These are phyloP conservation scores for Agonopterix subpropinquella DNA, from an alignment of 2,888 invertebrate species.

Conservation along the genomic window DNA sequence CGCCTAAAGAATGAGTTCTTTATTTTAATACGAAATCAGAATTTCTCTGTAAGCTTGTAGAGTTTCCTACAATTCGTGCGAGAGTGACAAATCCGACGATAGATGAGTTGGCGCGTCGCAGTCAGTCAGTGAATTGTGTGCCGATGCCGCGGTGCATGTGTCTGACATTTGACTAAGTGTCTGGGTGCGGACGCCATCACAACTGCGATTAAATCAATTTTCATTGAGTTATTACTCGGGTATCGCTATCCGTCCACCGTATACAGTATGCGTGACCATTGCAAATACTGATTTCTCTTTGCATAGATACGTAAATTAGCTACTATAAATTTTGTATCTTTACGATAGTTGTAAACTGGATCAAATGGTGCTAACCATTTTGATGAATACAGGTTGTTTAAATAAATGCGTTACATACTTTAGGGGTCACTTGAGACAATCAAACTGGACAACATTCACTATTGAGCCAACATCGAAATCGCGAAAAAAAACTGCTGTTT, in stretches of 20 bases:
- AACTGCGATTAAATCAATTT: constrained; percentile 42
- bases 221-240: constrained; percentile 20
- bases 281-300: no score
- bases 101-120: constrained; percentile 34
- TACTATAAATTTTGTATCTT: no score
- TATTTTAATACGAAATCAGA: background rate
- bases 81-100: constrained; percentile 44
- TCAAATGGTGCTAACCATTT: background rate
- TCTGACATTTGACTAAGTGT: constrained; percentile 54
- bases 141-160: constrained; percentile 40
- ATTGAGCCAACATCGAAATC: no score
- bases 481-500: no score
- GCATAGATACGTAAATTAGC: no score
- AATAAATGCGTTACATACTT: no score
- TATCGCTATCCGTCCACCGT: background rate
- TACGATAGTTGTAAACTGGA: no score
- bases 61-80: constrained; percentile 2
- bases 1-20: background rate
- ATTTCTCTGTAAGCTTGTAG: background rate
- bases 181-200: constrained; percentile 48
- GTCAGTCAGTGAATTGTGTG: constrained; percentile 42
- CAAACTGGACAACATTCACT: no score
- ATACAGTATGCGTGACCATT: no score
- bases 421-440: no score
- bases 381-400: no score